Percentiles rank a stretch among this genome's conserved stretches.
These are phyloP conservation scores for Noctua janthina DNA, from an alignment of 2,888 invertebrate species.

Conservation along the genomic window DNA sequence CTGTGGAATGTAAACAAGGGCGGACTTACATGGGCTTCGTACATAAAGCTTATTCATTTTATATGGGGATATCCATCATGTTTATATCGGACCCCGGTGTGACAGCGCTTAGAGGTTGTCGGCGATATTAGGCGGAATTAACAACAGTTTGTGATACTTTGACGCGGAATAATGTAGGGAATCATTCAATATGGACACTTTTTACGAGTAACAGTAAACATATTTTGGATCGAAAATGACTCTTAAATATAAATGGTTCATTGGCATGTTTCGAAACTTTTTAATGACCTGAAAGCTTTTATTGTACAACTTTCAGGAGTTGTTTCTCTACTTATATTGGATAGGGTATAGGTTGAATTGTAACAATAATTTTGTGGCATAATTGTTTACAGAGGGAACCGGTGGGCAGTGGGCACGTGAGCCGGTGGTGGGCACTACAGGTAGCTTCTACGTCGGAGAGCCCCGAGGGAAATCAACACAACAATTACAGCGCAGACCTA, in stretches of 20 bases:
- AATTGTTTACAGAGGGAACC: constrained; percentile 74
- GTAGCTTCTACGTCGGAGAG: constrained; percentile 77
- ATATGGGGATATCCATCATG: constrained; percentile 87
- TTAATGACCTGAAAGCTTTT: neutral
- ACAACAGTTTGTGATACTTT: constrained; percentile 87
- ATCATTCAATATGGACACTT: constrained; percentile 76
- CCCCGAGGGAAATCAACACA: constrained; percentile 88
- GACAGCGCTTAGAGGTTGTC: constrained; percentile 86
- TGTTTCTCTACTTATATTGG: neutral
- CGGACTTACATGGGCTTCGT: constrained; percentile 68
- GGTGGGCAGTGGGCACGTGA: constrained; percentile 26
- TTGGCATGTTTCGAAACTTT: neutral
- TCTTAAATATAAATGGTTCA: constrained; percentile 5
- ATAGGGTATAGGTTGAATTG: constrained; percentile 18
- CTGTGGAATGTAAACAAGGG: constrained; percentile 64
- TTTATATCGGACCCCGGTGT: constrained; percentile 85
- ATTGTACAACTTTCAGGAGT: neutral
- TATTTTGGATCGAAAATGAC: constrained; percentile 28
- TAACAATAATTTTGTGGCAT: constrained; percentile 59
- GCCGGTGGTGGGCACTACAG: constrained; percentile 70
- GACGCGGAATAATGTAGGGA: constrained; percentile 83
- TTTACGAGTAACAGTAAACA: constrained; percentile 59
- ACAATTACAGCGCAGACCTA: constrained; percentile 88
- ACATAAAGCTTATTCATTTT: constrained; percentile 79
- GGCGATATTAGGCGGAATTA: constrained; percentile 88